A percentile compares a stretch with the other conserved stretches of the same genome.
These are phyloP conservation scores for Grallaria varia DNA, from an alignment of 2,113 vertebrate genomes.

Conservation along the genomic window DNA sequence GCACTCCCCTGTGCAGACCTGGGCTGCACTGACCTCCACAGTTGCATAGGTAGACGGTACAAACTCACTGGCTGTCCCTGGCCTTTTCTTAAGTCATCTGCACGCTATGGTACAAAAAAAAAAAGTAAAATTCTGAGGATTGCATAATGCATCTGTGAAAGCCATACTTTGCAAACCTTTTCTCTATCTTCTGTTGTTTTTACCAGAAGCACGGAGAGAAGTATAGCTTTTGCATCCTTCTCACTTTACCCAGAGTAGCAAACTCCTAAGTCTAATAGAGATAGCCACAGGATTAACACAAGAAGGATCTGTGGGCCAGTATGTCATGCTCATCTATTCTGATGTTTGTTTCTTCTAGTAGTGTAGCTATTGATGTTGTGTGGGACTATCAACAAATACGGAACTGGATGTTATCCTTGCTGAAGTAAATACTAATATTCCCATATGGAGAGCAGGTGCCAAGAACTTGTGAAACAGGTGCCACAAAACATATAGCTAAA, in stretches of 20 bases:
- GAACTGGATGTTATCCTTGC: not conserved
- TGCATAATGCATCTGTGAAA: not conserved
- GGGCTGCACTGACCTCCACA: not conserved
- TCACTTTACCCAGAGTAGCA: not conserved
- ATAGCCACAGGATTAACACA: not conserved
- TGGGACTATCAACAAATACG: not conserved
- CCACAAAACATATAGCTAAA: constrained; percentile 4
- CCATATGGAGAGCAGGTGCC: not conserved
- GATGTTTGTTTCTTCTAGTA: not conserved
- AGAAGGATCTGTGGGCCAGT: not conserved
- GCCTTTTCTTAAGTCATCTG: not conserved
- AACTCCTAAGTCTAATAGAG: not conserved
- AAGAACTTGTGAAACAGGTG: constrained; percentile 44
- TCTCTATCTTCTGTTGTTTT: not conserved
- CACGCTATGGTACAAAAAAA: not conserved
- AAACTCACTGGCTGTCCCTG: not conserved
- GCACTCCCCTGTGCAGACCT: not conserved
- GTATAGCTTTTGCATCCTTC: not conserved
- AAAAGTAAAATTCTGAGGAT: not conserved
- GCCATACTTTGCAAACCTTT: not conserved
- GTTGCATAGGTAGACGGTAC: not conserved
- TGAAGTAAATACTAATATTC: not conserved
- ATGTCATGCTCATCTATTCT: not conserved
- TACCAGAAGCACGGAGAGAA: not conserved
- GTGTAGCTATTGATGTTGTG: not conserved